Evolutionary conservation across 2,888 invertebrate species (phyloP).

Genomic region (Petrolisthes cinctipes): DNA sequence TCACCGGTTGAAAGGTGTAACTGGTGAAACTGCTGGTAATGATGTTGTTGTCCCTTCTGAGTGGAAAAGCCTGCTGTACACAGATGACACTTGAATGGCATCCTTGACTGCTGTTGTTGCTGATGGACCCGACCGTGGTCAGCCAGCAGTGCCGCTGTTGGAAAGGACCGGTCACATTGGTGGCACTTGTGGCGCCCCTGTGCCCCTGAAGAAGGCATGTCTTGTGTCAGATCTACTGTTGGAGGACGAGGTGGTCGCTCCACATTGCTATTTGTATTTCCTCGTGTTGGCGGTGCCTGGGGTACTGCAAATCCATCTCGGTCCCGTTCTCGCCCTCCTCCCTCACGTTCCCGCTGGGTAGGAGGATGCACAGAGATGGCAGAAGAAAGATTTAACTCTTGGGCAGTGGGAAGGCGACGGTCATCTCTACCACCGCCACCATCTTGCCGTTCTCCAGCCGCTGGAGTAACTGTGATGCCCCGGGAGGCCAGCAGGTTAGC

Average conservation of each 20-base stretch:
- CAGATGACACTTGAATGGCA: constrained; percentile 69
- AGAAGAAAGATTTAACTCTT: constrained; percentile 64
- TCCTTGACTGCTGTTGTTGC: constrained; percentile 57
- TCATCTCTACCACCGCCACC: constrained; percentile 56
- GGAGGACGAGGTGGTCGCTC: constrained; percentile 72
- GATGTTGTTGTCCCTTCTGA: constrained; percentile 72
- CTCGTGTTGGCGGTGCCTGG: constrained; percentile 67
- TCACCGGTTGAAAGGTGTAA: constrained; percentile 61
- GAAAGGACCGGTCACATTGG: constrained; percentile 65
- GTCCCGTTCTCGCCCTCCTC: constrained; percentile 31
- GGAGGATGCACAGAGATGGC: constrained; percentile 66
- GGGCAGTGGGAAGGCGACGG: constrained; percentile 60
- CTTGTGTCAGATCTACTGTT: constrained; percentile 70
- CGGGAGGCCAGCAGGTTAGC: constrained; percentile 82
- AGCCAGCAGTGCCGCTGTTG: constrained; percentile 54
- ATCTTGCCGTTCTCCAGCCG: constrained; percentile 67
- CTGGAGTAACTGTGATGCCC: constrained; percentile 82
- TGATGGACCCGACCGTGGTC: constrained; percentile 65
- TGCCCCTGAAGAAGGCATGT: constrained; percentile 50
- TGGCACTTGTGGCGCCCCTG: constrained; percentile 57
- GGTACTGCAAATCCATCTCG: constrained; percentile 66
- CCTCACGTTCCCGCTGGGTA: constrained; percentile 59
- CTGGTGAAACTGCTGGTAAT: constrained; percentile 71
- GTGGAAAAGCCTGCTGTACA: constrained; percentile 73
- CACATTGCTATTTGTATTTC: constrained; percentile 66